phyloP scores from a whole-genome alignment of 2,797 vertebrate species.

The Leucoraja ocellata region DNA sequence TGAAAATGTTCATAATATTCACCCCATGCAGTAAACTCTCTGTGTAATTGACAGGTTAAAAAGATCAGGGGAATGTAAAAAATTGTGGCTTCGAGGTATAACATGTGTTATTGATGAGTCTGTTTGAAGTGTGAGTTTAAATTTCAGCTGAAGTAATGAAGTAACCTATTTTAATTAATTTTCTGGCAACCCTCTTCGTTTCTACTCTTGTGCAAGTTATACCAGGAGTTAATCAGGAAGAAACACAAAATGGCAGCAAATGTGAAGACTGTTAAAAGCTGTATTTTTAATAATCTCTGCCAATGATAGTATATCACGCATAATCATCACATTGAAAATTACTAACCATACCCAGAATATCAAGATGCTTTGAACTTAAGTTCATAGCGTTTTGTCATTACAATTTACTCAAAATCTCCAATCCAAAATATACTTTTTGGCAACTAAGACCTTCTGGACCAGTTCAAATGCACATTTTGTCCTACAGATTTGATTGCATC shows the following conservation, averaged over 20 bases:
- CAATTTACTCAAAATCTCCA: background rate
- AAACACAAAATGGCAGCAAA: background rate
- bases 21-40: background rate
- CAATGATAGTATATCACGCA: background rate
- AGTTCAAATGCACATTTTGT: background rate
- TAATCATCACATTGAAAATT: background rate
- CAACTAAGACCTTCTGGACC: background rate
- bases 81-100: constrained; percentile 31
- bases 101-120: constrained; percentile 36
- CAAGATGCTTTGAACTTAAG: background rate
- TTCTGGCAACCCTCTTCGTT: constrained; percentile 5
- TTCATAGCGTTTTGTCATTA: background rate
- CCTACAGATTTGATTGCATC: background rate
- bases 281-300: background rate
- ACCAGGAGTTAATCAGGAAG: constrained; percentile 11
- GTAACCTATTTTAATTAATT: constrained; percentile 35
- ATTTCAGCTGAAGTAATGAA: constrained; percentile 36
- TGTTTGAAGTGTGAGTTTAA: constrained; percentile 36
- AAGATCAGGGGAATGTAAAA: constrained; percentile 25
- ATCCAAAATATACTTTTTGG: background rate
- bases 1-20: constrained; percentile 3
- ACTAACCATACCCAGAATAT: background rate
- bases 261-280: background rate
- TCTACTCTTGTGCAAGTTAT: background rate
- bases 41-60: constrained; percentile 22